Percentiles rank a stretch among this genome's conserved stretches.
Conservation (phyloP, 2,797 vertebrate genomes). For the Telmatherina bonti region DNA sequence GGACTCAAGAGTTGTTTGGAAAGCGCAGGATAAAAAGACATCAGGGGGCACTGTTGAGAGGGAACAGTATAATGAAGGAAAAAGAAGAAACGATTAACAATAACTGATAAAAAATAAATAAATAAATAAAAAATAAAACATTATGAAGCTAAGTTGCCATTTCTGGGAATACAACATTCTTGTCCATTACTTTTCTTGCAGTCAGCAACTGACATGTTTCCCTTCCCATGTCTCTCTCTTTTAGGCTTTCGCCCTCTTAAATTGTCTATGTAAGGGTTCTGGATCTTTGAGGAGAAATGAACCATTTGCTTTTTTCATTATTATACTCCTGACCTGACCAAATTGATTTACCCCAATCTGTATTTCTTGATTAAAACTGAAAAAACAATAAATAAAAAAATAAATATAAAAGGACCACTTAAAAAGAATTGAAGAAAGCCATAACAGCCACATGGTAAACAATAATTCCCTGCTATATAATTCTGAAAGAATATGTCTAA, state of each 20-base stretch:
- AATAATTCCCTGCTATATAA: not conserved
- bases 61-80: not conserved
- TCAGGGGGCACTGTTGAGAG: constrained; percentile 18
- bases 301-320: not conserved
- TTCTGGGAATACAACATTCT: not conserved
- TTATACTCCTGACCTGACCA: not conserved
- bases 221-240: not conserved
- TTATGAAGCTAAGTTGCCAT: not conserved
- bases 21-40: constrained; percentile 65
- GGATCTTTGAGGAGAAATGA: not conserved
- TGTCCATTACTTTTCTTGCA: not conserved
- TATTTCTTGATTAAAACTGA: not conserved
- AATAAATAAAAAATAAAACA: not conserved
- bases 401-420: no score
- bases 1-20: constrained; percentile 82
- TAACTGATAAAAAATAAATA: not conserved
- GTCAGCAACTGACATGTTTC: not conserved
- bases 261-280: not conserved
- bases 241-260: not conserved
- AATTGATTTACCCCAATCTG: not conserved
- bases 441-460: not conserved
- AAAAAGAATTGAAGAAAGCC: not conserved
- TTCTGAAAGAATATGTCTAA: not conserved
- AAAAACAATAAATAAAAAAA: not conserved
- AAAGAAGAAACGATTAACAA: not conserved